phyloP scores from a whole-genome alignment of 2,888 invertebrate genomes.

The Lacanobia oleracea region DNA sequence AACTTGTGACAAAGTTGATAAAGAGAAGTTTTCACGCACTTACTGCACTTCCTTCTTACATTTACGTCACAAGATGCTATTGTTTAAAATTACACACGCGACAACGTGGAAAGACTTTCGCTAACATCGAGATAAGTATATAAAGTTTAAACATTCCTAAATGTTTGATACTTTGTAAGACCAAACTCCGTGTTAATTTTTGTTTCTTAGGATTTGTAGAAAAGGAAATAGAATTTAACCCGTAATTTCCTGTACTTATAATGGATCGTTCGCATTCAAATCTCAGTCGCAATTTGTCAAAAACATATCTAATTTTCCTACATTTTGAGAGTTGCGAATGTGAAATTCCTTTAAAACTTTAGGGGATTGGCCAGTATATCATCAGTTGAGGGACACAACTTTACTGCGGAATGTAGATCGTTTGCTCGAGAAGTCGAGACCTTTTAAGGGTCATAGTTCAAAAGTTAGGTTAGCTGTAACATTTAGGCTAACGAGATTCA shows the following conservation, averaged over 20 bases:
- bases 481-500: not conserved
- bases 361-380: no score
- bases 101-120: not conserved
- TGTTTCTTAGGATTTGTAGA: no score
- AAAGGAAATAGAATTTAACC: no score
- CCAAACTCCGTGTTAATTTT: no score
- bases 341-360: no score
- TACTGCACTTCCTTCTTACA: slow-evolving; percentile 21
- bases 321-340: not conserved
- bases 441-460: slow-evolving; percentile 19
- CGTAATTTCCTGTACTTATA: no score
- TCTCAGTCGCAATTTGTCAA: no score
- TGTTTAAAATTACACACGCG: slow-evolving; percentile 17
- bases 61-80: slow-evolving; percentile 18
- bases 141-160: not conserved
- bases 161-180: no score
- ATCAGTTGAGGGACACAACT: not conserved
- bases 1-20: not conserved
- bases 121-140: not conserved
- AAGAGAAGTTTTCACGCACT: slow-evolving; percentile 17
- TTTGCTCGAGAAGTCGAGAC: not conserved
- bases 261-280: no score
- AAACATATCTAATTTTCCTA: no score
- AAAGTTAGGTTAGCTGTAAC: slow-evolving; percentile 9
- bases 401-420: not conserved